A percentile compares a stretch with the other conserved stretches of the same genome.
These are phyloP conservation scores for Chalcosyrphus nemorum DNA, from an alignment of 2,888 invertebrate genomes.

Conservation along the genomic window DNA sequence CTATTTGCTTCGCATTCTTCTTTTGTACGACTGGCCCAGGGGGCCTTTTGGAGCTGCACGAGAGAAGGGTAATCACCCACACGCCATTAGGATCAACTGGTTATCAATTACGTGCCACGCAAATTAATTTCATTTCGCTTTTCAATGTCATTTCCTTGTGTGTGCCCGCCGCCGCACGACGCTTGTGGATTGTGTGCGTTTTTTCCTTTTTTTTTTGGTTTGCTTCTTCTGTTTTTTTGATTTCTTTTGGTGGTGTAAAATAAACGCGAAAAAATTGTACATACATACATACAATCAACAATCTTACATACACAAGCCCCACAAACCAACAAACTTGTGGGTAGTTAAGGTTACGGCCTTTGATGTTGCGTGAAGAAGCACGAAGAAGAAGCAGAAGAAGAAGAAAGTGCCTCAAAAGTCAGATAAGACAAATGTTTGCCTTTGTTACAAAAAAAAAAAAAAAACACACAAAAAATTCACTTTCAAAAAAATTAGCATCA, in stretches of 20 bases:
- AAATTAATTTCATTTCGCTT: slow-evolving; percentile 68
- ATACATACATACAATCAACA: no score
- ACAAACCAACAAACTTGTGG: not conserved
- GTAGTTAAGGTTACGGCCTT: slow-evolving; percentile 52
- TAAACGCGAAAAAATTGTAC: not conserved
- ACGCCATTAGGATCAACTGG: slow-evolving; percentile 70
- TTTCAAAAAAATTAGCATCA: slow-evolving; percentile 28
- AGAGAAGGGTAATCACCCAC: slow-evolving; percentile 71
- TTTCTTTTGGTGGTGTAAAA: not conserved
- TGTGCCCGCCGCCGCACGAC: not conserved
- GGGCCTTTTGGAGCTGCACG: slow-evolving; percentile 33
- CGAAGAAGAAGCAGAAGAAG: not conserved
- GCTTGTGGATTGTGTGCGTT: not conserved
- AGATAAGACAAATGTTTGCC: slow-evolving; percentile 20
- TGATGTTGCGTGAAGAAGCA: slow-evolving; percentile 43
- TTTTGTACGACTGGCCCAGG: slow-evolving; percentile 26
- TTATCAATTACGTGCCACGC: slow-evolving; percentile 71
- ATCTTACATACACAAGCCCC: no score
- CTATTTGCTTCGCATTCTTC: slow-evolving; percentile 13
- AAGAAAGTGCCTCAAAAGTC: slow-evolving; percentile 30
- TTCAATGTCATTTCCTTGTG: slow-evolving; percentile 72
- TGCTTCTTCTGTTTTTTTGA: not conserved
- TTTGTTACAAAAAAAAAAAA: not conserved
- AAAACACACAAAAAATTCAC: not conserved
- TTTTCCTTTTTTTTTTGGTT: not conserved